Base-by-base conservation (phyloP, 2,888 invertebrate species). In the Boloria euphrosyne region DNA sequence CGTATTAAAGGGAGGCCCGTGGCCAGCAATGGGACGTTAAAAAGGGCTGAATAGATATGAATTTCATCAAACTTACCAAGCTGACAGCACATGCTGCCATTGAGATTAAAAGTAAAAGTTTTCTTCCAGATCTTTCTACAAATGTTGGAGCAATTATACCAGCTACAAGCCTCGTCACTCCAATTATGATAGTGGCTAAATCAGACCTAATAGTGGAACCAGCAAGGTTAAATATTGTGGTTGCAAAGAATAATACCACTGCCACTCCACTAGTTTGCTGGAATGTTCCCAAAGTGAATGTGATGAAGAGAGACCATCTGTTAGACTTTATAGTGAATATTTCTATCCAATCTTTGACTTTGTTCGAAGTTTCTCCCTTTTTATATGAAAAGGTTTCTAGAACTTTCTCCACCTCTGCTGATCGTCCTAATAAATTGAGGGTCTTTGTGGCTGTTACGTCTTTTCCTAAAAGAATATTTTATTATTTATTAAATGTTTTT, bases 41-140 rank as follows among this genome's bases (percentile, higher is more conserved):
- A 22, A 22, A 22, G 22, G 3, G 1, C 3, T 22, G 1, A 47
- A 55, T 31, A 46, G 58, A 54, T 61, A 50, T 16, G 31, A 51
- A 51, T 31, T 63, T 27, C 31, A 31, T 58, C 50, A 31, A 17
- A 17, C 78, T 72, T 67, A 78, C 79, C 75, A 80, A 71, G 69
- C 76, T 75, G 0, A 73, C 14, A 18, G 73, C 72, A 51, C 80
- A 79, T 0, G 74, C 75, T 31, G 74, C 73, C 71, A 78, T 80
- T 0, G 82, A 82, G 0, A 78, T 52, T n/a, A 82, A 59, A 27
- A 83, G 18, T 18, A 83, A 62, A 4, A 75, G 73, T 53, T 74
- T 80, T 13, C 83, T 78, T 51, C 83, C 83, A 66, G 74, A 77
- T 67, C 74, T 78, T 14, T 84, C 82, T 7, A 84, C 74, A 60